Percentiles rank a stretch among this genome's conserved stretches.
Conservation (phyloP, 2,888 invertebrate species). For the Thymelicus acteon region DNA sequence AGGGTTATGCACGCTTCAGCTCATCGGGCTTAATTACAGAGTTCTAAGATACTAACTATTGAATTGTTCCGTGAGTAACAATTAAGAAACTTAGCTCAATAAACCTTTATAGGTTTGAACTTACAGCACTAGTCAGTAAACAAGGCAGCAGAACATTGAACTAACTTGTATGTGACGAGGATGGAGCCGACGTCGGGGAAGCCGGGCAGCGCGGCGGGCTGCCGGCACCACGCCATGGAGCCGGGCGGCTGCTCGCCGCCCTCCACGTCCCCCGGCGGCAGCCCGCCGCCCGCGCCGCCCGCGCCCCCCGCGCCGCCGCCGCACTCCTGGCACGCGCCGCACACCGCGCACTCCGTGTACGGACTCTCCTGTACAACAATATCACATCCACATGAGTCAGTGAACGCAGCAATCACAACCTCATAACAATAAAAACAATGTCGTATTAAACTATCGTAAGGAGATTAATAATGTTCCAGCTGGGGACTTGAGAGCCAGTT, state of each 20-base stretch:
- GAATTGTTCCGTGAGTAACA: no score
- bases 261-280: slow-evolving; percentile 66
- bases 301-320: slow-evolving; percentile 64
- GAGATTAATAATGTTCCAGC: no score
- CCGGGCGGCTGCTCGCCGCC: slow-evolving; percentile 77
- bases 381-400: neutral
- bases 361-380: slow-evolving; percentile 76
- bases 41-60: no score
- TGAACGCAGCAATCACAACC: no score
- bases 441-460: no score
- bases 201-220: slow-evolving; percentile 87
- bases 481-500: no score
- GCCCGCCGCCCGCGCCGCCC: slow-evolving; percentile 80
- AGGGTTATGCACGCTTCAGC: no score
- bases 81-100: no score
- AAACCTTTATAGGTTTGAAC: no score
- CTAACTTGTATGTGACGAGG: slow-evolving; percentile 83
- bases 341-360: slow-evolving; percentile 94
- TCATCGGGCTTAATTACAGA: no score
- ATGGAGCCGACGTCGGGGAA: slow-evolving; percentile 89
- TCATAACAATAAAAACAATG: no score
- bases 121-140: no score
- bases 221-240: slow-evolving; percentile 91
- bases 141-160: neutral
- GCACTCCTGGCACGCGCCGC: slow-evolving; percentile 88